These are phyloP conservation scores for Cyclophora punctaria DNA, from an alignment of 2,888 invertebrate genomes.

Conservation along the genomic window DNA sequence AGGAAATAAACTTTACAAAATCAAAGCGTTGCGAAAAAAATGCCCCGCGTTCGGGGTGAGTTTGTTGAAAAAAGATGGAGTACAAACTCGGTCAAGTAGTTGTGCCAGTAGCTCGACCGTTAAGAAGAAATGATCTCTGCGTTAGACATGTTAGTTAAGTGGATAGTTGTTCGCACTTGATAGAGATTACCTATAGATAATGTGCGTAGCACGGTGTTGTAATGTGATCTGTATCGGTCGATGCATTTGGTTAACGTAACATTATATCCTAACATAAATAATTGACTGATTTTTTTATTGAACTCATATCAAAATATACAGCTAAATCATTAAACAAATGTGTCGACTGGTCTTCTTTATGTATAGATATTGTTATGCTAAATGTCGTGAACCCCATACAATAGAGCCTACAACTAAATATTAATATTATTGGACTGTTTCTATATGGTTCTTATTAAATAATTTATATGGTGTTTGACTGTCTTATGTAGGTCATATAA, in stretches of 20 bases:
- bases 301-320: slow-evolving; percentile 46
- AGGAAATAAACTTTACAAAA: slow-evolving; percentile 67
- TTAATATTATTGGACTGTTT: slow-evolving; percentile 26
- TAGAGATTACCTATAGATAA: slow-evolving; percentile 27
- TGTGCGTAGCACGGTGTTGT: slow-evolving; percentile 44
- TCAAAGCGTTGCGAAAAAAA: slow-evolving; percentile 65
- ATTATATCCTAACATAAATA: slow-evolving; percentile 13
- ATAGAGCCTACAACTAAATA: slow-evolving; percentile 31
- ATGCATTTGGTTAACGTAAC: slow-evolving; percentile 29
- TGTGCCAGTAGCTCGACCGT: slow-evolving; percentile 56
- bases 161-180: slow-evolving; percentile 24
- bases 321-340: slow-evolving; percentile 38
- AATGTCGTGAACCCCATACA: slow-evolving; percentile 30
- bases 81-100: slow-evolving; percentile 66
- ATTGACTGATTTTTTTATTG: slow-evolving; percentile 44
- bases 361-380: slow-evolving; percentile 18
- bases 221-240: slow-evolving; percentile 24
- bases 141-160: slow-evolving; percentile 22
- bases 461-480: slow-evolving; percentile 11
- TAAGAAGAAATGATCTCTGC: slow-evolving; percentile 69
- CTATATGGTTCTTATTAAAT: slow-evolving; percentile 14
- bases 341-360: slow-evolving; percentile 31
- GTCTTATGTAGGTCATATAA: not conserved
- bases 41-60: slow-evolving; percentile 59
- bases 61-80: slow-evolving; percentile 59